Base-by-base conservation (phyloP, 2,113 vertebrate genomes). In the Heterocephalus glaber region DNA sequence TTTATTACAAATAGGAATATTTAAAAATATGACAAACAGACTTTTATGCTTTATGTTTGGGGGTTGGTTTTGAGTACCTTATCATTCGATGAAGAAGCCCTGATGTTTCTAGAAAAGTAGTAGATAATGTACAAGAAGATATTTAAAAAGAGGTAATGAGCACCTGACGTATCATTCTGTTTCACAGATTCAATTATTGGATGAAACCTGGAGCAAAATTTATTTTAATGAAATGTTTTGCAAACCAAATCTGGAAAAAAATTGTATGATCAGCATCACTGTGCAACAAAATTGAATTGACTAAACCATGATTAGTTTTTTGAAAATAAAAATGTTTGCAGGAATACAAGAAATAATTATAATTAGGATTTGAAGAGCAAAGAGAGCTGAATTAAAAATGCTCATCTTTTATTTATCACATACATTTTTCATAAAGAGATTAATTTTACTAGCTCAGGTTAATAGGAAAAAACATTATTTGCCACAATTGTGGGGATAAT, bases 401-500 rank as follows among this genome's bases (percentile, higher is more conserved):
- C 38, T 97, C 96, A 94, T 95, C 91, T 98, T 96, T 96, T 89
- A 97, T 94, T 97, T 97, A 97, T 96, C 89, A 5, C 44, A 66
- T 92, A 26, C 63, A 96, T 98, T 97, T 97, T 95, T 97, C 86
- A 95, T 95, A 94, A 95, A 89, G 56, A 96, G 89, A 95, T 97
- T 76, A 91, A 95, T 97, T 90, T 97, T 92, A 89, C 86, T 80
- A 95, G 86, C 88, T 95, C n/a, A 41, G 24, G 58, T 74, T 89
- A 95, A 81, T n/a, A 56, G 79, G 54, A 89, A 92, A 90, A 95
- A 85, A 47, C 96, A 92, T 96, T 89, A 97, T 65, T 92, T 30
- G 70, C 76, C 49, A n/a, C 60, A 89, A 96, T 56, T n/a, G 80
- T 38, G 58, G 35, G 26, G 88, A 70, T 13, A 63, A 3, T 58